phyloP scores from a whole-genome alignment of 2,888 invertebrate genomes.

The Hyposoter didymator region DNA sequence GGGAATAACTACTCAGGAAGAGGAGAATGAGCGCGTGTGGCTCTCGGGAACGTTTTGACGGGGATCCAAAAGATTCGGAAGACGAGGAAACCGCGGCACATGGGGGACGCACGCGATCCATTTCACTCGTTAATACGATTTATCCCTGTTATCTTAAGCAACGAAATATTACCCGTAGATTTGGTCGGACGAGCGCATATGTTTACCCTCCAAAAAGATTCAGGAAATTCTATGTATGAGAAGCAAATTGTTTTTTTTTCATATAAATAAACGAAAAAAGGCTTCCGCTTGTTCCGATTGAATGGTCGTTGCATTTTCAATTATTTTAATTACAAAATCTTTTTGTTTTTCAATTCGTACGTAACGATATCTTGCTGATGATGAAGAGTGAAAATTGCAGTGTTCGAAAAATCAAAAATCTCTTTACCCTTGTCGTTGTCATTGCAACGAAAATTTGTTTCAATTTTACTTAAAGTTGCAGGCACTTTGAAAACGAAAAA shows the following conservation, averaged over 20 bases:
- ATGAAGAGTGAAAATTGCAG: background rate
- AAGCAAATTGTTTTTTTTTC: background rate
- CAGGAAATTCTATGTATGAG: conserved; percentile 4
- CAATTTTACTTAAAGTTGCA: background rate
- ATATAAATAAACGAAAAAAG: background rate
- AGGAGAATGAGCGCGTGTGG: conserved; percentile 49
- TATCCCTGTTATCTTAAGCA: conserved; percentile 60
- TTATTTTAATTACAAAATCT: background rate
- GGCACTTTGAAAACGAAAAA: too few relatives aligned
- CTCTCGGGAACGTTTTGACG: conserved; percentile 49
- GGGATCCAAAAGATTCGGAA: conserved; percentile 48
- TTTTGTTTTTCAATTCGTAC: background rate
- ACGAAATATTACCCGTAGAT: conserved; percentile 56
- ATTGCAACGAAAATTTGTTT: too few relatives aligned
- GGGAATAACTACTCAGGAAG: conserved; percentile 78
- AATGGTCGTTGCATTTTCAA: background rate
- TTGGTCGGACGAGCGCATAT: conserved; percentile 30
- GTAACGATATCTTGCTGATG: background rate
- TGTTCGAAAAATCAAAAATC: background rate
- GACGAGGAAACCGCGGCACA: conserved; percentile 46
- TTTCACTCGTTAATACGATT: conserved; percentile 66
- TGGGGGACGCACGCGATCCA: conserved; percentile 66
- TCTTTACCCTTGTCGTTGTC: background rate
- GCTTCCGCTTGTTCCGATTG: background rate
- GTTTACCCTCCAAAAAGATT: background rate